Evolutionary conservation across 2,888 invertebrate genomes (phyloP).

Genomic region (Nemotelus pantherinus): DNA sequence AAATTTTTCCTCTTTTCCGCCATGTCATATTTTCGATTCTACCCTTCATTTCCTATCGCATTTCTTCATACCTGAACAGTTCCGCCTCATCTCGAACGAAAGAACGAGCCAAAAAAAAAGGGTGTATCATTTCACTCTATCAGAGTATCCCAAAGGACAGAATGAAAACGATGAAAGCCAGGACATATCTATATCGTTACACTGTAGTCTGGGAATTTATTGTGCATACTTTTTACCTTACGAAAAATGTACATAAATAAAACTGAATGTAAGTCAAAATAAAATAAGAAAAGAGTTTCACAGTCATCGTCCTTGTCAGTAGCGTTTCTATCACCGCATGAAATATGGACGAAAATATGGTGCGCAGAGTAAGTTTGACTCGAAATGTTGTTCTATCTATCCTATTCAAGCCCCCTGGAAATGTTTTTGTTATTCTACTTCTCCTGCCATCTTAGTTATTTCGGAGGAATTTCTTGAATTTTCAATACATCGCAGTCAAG

Average conservation of each 20-base stretch:
- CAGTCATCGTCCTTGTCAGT: neutral
- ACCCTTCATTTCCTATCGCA: no score
- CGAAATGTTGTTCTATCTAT: no score
- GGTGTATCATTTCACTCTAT: neutral
- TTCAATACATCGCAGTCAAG: neutral
- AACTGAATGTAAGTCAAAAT: neutral
- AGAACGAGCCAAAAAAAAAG: neutral
- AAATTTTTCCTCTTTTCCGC: neutral
- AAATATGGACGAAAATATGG: no score
- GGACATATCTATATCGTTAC: constrained; percentile 4
- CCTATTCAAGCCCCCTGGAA: no score
- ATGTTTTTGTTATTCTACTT: no score
- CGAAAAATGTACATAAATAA: neutral
- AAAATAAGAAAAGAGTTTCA: constrained; percentile 4
- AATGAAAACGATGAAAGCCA: neutral
- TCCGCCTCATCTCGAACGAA: neutral
- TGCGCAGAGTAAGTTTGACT: no score
- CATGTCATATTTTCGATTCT: neutral
- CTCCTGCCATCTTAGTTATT: neutral
- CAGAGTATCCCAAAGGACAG: neutral
- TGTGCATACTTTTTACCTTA: constrained; percentile 21
- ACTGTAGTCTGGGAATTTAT: constrained; percentile 10
- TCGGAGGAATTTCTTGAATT: neutral
- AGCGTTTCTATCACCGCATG: neutral
- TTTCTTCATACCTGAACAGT: no score